These are phyloP conservation scores for Aldrovandia affinis DNA, from an alignment of 2,797 vertebrate species.

Conservation along the genomic window DNA sequence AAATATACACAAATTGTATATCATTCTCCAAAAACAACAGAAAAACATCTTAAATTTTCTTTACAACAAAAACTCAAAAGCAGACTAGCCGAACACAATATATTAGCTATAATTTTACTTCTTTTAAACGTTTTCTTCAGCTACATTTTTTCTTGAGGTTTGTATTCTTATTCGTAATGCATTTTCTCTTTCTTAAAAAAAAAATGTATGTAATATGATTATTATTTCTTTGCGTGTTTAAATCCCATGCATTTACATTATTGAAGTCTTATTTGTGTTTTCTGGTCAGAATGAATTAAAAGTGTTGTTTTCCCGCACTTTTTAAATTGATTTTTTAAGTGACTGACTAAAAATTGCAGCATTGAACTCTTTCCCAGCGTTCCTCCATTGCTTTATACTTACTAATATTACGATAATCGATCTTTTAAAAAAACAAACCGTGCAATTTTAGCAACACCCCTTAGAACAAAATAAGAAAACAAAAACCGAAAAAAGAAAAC, in stretches of 20 bases:
- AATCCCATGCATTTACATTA: constrained; percentile 85
- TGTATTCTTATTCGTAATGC: constrained; percentile 77
- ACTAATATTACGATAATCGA: constrained; percentile 79
- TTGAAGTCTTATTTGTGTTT: constrained; percentile 54
- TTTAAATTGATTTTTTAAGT: constrained; percentile 67
- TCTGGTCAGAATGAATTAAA: constrained; percentile 77
- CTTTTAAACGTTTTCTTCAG: constrained; percentile 78
- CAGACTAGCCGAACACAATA: constrained; percentile 95
- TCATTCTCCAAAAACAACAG: constrained; percentile 90
- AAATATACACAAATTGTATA: constrained; percentile 97
- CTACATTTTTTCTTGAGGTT: constrained; percentile 86
- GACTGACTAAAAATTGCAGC: constrained; percentile 91
- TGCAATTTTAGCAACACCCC: constrained; percentile 90
- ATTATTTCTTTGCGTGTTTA: constrained; percentile 74
- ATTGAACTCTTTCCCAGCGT: constrained; percentile 70
- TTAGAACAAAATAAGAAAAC: constrained; percentile 82
- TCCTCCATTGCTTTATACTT: constrained; percentile 71
- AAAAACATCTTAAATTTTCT: constrained; percentile 66
- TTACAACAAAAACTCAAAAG: constrained; percentile 84
- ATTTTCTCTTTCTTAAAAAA: constrained; percentile 69
- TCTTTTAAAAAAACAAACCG: constrained; percentile 74
- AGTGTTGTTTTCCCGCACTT: constrained; percentile 65
- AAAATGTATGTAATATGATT: constrained; percentile 72
- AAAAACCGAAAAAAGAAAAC: constrained; percentile 38
- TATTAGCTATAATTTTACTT: constrained; percentile 88